Evolutionary conservation across 2,113 vertebrate species (phyloP).

Genomic region (Mixornis gularis): DNA sequence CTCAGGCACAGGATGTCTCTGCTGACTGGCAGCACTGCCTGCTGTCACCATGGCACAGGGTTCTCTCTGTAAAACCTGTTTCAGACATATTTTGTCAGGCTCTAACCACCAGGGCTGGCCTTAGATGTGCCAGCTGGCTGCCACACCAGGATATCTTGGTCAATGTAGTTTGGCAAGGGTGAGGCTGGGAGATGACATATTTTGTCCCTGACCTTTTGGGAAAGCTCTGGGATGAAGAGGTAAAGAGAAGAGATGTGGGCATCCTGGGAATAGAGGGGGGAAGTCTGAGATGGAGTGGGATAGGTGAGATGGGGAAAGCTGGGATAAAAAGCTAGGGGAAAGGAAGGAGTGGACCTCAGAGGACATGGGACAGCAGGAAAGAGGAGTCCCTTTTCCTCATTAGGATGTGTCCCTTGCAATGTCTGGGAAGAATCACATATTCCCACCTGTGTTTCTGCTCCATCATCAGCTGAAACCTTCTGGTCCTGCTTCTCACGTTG

Average conservation of each 20-base stretch:
- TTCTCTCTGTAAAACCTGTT: background rate
- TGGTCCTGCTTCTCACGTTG: accelerated
- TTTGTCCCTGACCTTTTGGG: background rate
- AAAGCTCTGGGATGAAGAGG: background rate
- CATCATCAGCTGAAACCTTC: background rate
- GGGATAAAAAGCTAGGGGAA: background rate
- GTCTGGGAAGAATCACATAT: background rate
- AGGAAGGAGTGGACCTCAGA: background rate
- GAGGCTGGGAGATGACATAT: background rate
- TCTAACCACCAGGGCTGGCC: background rate
- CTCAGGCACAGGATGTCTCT: background rate
- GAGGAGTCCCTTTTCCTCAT: background rate
- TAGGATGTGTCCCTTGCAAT: background rate
- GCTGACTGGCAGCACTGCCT: background rate
- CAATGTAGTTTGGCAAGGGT: background rate
- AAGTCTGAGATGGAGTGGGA: background rate
- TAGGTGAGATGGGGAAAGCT: background rate
- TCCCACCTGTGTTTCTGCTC: background rate
- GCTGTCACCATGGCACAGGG: background rate
- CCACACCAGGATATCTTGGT: accelerated
- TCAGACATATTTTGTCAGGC: background rate
- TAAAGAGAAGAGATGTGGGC: background rate
- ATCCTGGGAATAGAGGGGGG: background rate
- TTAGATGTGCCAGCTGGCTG: accelerated
- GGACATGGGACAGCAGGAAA: background rate